phyloP scores from a whole-genome alignment of 2,888 invertebrate genomes.

The Tachystola acroxantha region DNA sequence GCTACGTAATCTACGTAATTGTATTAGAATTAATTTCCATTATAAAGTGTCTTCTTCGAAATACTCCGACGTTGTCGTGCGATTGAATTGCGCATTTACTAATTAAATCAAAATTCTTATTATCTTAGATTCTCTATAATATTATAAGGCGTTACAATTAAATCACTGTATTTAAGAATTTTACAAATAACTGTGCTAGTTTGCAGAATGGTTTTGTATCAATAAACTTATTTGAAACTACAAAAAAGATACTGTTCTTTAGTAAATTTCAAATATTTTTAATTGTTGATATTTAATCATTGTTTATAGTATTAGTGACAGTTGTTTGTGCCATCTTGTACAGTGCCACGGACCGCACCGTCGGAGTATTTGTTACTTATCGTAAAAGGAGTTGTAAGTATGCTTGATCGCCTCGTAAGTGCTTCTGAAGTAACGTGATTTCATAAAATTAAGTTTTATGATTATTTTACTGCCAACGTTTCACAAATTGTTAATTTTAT shows the following conservation, averaged over 20 bases:
- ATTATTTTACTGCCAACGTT: conserved; percentile 68
- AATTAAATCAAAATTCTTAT: conserved; percentile 38
- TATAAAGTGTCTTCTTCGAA: conserved; percentile 57
- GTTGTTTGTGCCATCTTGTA: too few species aligned
- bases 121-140: conserved; percentile 47
- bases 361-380: conserved; percentile 23
- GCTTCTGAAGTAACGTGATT: conserved; percentile 61
- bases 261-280: too few species aligned
- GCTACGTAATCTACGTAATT: conserved; percentile 59
- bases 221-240: too few species aligned
- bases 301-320: too few species aligned
- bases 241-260: too few species aligned
- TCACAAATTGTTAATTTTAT: conserved; percentile 65
- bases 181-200: too few species aligned
- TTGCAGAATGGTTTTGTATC: too few species aligned
- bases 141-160: conserved; percentile 28
- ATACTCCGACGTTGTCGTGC: conserved; percentile 39
- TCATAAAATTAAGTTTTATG: conserved; percentile 42
- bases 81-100: conserved; percentile 42
- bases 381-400: conserved; percentile 59
- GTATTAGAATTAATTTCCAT: conserved; percentile 64
- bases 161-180: too few species aligned
- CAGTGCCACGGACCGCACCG: conserved; percentile 27
- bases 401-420: conserved; percentile 69
- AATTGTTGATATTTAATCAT: too few species aligned